A percentile compares a stretch with the other conserved stretches of the same genome.
Conservation (phyloP, 1,140 invertebrate genomes). For the Bombyx mandarina region DNA sequence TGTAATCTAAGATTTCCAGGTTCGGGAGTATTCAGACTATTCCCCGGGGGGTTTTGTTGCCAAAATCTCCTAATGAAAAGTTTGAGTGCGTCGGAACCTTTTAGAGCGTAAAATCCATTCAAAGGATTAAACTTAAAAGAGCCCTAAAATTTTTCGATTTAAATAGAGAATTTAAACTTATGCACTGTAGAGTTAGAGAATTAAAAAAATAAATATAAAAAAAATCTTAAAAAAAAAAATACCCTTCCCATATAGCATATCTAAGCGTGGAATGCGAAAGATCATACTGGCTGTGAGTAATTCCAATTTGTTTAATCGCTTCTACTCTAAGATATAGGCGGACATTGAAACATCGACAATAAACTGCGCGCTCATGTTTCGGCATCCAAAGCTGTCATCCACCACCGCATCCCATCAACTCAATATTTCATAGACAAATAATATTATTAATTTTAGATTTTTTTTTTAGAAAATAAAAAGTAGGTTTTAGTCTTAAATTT, state of each 20-base stretch:
- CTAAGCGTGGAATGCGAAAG: constrained; percentile 59
- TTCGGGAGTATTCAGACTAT: background rate
- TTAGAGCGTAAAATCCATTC: constrained; percentile 28
- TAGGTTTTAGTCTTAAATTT: too few species aligned
- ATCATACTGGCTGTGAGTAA: constrained; percentile 69
- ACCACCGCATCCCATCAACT: constrained; percentile 15
- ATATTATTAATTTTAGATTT: too few species aligned
- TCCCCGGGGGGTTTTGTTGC: background rate
- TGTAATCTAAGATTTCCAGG: constrained; percentile 48
- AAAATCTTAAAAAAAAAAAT: constrained; percentile 33
- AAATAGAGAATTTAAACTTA: constrained; percentile 65
- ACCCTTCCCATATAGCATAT: constrained; percentile 49
- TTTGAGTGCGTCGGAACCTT: constrained; percentile 19
- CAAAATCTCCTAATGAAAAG: constrained; percentile 20
- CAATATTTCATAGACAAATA: too few species aligned
- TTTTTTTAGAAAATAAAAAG: too few species aligned
- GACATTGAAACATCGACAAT: constrained; percentile 43
- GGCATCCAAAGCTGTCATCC: constrained; percentile 9
- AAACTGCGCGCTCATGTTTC: constrained; percentile 22
- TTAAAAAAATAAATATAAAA: constrained; percentile 33
- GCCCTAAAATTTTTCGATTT: constrained; percentile 49
- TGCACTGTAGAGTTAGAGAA: constrained; percentile 47
- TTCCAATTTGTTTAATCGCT: constrained; percentile 54
- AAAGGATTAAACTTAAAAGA: too few species aligned
- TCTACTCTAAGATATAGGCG: constrained; percentile 10